Evolutionary conservation across 2,113 vertebrate genomes (phyloP).

Genomic region (Cygnus atratus): DNA sequence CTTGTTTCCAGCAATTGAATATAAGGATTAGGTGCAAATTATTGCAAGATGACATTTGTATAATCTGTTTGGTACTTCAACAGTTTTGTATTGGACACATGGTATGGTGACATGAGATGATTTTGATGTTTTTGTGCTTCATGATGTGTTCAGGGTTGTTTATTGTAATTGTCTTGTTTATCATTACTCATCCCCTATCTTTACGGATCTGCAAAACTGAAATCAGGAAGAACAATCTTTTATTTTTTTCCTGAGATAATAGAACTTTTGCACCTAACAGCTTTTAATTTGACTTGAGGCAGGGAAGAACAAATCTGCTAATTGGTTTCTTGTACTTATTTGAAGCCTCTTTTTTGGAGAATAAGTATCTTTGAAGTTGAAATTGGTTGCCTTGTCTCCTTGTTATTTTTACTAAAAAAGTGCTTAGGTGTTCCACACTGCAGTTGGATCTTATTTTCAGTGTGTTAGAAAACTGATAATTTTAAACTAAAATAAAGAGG

Average conservation of each 20-base stretch:
- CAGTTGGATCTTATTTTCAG: not conserved
- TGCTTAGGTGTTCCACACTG: not conserved
- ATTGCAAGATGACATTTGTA: not conserved
- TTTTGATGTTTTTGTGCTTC: not conserved
- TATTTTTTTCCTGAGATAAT: not conserved
- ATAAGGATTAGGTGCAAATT: not conserved
- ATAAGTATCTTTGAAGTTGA: not conserved
- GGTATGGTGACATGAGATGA: not conserved
- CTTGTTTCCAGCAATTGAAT: not conserved
- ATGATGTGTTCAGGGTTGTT: not conserved
- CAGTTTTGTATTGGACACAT: not conserved
- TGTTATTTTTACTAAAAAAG: not conserved
- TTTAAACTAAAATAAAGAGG: not conserved
- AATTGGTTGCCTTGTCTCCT: not conserved
- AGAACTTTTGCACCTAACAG: not conserved
- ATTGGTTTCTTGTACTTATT: not conserved
- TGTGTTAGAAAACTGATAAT: not conserved
- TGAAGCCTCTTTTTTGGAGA: not conserved
- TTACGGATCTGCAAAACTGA: not conserved
- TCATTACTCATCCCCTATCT: not conserved
- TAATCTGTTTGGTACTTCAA: not conserved
- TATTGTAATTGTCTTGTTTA: not conserved
- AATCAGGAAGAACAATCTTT: not conserved
- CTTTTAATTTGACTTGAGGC: not conserved
- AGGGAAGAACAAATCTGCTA: not conserved